phyloP scores from a whole-genome alignment of 2,888 invertebrate species.

The Noctua janthina region DNA sequence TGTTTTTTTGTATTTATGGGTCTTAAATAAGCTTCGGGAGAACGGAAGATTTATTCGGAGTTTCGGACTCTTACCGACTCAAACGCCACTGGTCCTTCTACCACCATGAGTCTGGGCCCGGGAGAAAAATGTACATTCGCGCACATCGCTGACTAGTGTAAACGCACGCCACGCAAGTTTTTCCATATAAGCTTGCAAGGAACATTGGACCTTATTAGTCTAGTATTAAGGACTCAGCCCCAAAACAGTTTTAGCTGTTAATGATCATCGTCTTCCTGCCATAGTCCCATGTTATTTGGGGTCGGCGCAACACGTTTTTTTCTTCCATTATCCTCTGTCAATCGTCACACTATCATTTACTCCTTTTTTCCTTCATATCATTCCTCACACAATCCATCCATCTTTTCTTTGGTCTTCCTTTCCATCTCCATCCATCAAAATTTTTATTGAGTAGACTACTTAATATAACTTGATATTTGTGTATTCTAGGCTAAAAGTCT shows the following conservation, averaged over 20 bases:
- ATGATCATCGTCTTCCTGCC: too few relatives aligned
- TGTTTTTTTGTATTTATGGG: neutral
- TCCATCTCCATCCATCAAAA: too few relatives aligned
- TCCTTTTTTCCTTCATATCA: neutral
- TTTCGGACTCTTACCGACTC: neutral
- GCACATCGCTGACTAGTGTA: neutral
- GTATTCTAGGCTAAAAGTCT: slow-evolving; percentile 81
- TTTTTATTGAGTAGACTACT: neutral
- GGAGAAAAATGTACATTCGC: neutral
- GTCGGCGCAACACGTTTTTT: too few relatives aligned
- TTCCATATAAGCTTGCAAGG: neutral
- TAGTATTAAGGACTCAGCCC: neutral
- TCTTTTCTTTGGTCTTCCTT: too few relatives aligned
- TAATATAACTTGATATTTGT: neutral
- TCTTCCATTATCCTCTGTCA: too few relatives aligned
- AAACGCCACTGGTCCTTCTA: neutral
- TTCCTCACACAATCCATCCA: too few relatives aligned
- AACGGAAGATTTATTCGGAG: neutral
- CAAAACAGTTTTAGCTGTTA: neutral
- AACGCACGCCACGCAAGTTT: neutral
- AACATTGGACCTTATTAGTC: neutral
- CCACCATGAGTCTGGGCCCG: neutral
- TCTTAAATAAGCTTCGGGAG: neutral
- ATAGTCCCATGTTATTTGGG: too few relatives aligned
- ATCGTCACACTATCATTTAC: too few relatives aligned